Base-by-base conservation (phyloP, 2,888 invertebrate genomes). In the Melinaea marsaeus region DNA sequence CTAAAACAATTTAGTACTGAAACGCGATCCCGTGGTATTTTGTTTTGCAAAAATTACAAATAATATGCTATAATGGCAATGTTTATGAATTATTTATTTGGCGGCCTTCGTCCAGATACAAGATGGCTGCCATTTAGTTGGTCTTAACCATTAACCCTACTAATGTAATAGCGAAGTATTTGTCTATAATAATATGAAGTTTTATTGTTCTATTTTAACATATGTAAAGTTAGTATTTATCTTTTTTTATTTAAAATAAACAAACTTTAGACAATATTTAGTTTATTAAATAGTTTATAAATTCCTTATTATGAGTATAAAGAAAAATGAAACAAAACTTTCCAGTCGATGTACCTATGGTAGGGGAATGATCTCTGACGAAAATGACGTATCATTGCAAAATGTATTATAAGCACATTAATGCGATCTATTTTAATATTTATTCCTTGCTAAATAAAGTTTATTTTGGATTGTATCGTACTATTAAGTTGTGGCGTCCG, bases 361-460 rank as follows among this genome's bases (percentile, higher is more conserved):
- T 65, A 66, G 73, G 74, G 72, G 73, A 74, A 70, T 73, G 72
- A 69, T 63, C 70, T 71, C 67, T 71, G 71, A 75, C 74, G 74
- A 75, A 75, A 75, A 75, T 72, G 72, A 65, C 69, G 33, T 60
- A n/a, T 34, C 55, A 58, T 47, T 58, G 58, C 48, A 35, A 57
- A 69, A 70, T 37, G 67, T 35, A 59, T 60, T 56, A 71, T 63
- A 63, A 56, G 34, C 11, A 54, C 33, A n/a, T 33, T 32, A 34
- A 47, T 11, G 13, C 58, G 63, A 57, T 34, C 57, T 32, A 69
- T 61, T 63, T 42, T 57, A 34, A 54, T 69, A 67, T 57, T 34
- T 72, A 69, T 37, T 0, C 0, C 2, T 0, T 7, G 2, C 2
- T 2, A 0, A 0, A 34, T 58, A 69, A 51, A 37, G 62, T 57